These are phyloP conservation scores for Hypsibius dujardini DNA, from an alignment of 1,140 invertebrate species.

Conservation along the genomic window DNA sequence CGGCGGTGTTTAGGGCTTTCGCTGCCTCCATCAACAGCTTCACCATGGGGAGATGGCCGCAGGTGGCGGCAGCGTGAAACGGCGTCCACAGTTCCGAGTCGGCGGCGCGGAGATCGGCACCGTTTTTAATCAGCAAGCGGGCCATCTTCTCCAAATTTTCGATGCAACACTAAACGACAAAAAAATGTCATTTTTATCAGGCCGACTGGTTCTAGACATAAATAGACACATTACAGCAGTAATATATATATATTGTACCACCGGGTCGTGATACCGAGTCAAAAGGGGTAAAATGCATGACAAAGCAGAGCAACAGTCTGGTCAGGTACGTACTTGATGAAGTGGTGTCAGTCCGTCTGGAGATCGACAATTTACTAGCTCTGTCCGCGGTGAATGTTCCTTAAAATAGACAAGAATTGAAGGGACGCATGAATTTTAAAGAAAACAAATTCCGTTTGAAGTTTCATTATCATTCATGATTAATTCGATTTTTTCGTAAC, in stretches of 20 bases:
- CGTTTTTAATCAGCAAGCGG: conserved; percentile 74
- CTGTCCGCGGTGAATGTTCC: conserved; percentile 38
- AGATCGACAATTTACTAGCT: conserved; percentile 80
- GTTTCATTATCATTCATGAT: too few species aligned
- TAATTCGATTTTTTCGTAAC: too few species aligned
- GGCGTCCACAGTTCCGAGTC: conserved; percentile 98
- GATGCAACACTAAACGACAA: conserved; percentile 63
- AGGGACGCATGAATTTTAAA: too few species aligned
- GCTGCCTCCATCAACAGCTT: conserved; percentile 42
- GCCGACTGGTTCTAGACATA: too few species aligned
- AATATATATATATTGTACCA: conserved; percentile 20
- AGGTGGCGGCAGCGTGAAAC: conserved; percentile 91
- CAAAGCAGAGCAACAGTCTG: conserved; percentile 17
- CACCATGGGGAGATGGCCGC: conserved; percentile 60
- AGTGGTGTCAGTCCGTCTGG: conserved; percentile 94
- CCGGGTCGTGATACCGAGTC: conserved; percentile 3
- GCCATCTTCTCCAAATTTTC: conserved; percentile 97
- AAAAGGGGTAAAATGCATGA: conserved; percentile 18
- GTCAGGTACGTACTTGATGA: conserved; percentile 49
- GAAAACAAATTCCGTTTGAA: too few species aligned
- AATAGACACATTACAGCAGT: too few species aligned
- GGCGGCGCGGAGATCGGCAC: conserved; percentile 89
- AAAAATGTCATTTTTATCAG: background rate
- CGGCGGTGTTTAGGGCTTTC: background rate
- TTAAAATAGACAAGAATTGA: too few species aligned